phyloP scores from a whole-genome alignment of 2,888 invertebrate species.

The Zygaena filipendulae region DNA sequence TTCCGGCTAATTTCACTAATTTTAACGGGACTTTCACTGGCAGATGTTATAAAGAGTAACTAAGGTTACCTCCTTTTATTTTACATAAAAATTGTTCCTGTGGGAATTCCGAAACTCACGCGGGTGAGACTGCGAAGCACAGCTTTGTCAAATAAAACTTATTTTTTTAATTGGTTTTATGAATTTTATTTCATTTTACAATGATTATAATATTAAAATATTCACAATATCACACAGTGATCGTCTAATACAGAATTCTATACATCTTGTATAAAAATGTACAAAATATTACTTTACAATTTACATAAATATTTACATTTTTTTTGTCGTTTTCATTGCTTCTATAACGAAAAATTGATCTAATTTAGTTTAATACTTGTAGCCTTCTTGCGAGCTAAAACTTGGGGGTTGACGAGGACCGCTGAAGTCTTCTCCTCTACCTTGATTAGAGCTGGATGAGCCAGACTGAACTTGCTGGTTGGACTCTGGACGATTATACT shows the following conservation, averaged over 20 bases:
- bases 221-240: conserved; percentile 34
- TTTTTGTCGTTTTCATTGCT: conserved; percentile 19
- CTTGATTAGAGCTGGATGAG: conserved; percentile 7
- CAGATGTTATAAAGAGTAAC: no score
- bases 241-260: conserved; percentile 11
- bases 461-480: conserved; percentile 5
- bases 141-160: no score
- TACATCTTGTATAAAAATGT: conserved; percentile 17
- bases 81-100: no score
- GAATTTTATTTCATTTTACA: no score
- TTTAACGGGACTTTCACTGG: no score
- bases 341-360: conserved; percentile 21
- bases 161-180: no score
- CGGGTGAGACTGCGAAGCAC: no score
- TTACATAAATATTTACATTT: conserved; percentile 18
- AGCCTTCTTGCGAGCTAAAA: conserved; percentile 52
- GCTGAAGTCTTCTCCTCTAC: conserved; percentile 23
- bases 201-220: no score
- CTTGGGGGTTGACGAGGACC: conserved; percentile 55
- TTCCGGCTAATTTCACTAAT: no score
- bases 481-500: conserved; percentile 11
- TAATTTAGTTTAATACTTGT: conserved; percentile 51
- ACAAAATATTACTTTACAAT: conserved; percentile 21
- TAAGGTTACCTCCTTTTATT: no score
- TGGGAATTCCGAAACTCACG: no score